These are phyloP conservation scores for Epistrophe eligans DNA, from an alignment of 2,888 invertebrate genomes.

Conservation along the genomic window DNA sequence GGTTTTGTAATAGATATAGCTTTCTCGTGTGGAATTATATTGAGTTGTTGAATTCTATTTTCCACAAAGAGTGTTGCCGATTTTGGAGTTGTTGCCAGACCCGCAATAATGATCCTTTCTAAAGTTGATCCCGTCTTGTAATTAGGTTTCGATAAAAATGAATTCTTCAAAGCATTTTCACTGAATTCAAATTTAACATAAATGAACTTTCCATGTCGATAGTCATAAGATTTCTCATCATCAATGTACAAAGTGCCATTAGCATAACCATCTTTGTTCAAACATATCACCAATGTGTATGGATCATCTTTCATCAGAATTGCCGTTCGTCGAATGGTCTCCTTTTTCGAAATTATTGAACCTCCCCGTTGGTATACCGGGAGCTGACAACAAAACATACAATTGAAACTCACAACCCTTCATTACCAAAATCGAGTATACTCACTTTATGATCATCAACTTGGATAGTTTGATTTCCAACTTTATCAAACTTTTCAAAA, in stretches of 20 bases:
- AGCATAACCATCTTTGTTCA: slow-evolving; percentile 89
- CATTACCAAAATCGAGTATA: not conserved
- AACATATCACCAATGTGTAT: slow-evolving; percentile 93
- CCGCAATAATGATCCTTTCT: slow-evolving; percentile 93
- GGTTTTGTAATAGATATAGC: slow-evolving; percentile 95
- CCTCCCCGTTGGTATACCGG: slow-evolving; percentile 98
- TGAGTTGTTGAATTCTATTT: slow-evolving; percentile 86
- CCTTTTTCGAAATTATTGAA: slow-evolving; percentile 94
- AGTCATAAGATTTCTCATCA: slow-evolving; percentile 94
- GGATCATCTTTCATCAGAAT: slow-evolving; percentile 95
- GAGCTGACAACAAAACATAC: slow-evolving; percentile 85
- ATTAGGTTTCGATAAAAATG: slow-evolving; percentile 87
- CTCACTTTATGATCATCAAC: slow-evolving; percentile 81
- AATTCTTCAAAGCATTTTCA: slow-evolving; percentile 87
- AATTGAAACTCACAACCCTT: too few relatives aligned
- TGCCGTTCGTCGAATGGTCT: slow-evolving; percentile 94
- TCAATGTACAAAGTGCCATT: slow-evolving; percentile 94
- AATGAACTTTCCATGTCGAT: slow-evolving; percentile 90
- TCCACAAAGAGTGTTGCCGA: slow-evolving; percentile 85
- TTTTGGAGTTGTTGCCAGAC: slow-evolving; percentile 88
- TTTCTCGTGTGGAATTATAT: slow-evolving; percentile 88
- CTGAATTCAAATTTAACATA: slow-evolving; percentile 88
- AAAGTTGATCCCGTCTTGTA: slow-evolving; percentile 93
- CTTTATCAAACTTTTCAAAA: slow-evolving; percentile 85
- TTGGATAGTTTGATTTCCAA: slow-evolving; percentile 80